Base-by-base conservation (phyloP, 1,140 invertebrate genomes). In the Drosophila jambulina region DNA sequence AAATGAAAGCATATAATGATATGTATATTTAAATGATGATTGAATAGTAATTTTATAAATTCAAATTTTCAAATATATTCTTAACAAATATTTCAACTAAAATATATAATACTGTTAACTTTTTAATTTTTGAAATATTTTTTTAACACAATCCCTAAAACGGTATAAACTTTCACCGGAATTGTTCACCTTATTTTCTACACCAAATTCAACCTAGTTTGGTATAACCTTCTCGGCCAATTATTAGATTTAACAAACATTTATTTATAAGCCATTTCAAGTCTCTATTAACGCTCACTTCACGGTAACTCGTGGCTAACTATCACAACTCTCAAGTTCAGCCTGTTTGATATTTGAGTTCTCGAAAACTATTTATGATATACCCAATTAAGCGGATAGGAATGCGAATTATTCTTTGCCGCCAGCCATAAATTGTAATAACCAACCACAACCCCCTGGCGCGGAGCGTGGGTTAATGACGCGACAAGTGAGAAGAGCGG, bases 391-490 rank as follows among this genome's bases (percentile, higher is more conserved):
- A 59, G 67, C 54, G 53, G 45, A 45, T 36, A 60, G 38, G 29
- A 70, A 70, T 72, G 51, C 69, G 67, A 57, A 72, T 72, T 59
- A 42, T 72, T 72, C 67, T 60, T 49, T 69, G 17, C 29, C n/a
- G 45, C 23, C 21, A 17, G 45, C 69, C 69, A 72, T 72, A 72
- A 72, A 59, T 72, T 48, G 53, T 29, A 60, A 51, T 51, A 51
- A 51, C 10, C 48, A 19, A 12, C 23, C 7, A 48, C 53, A 72
- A 42, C 67, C 69, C 69, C 54, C 23, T 72, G 29, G 67, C 21
- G 53, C 36, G 54, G 43, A 49, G 67, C 77, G 75, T 87, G 83
- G 83, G 83, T 86, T 86, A 86, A 86, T 82, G 83, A 79, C 53
- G 74, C 45, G 42, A 54, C 51, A 77, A 77, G 75, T 77, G 70